These are phyloP conservation scores for Dromococcyx pavoninus DNA, from an alignment of 2,797 vertebrate species.

Conservation along the genomic window DNA sequence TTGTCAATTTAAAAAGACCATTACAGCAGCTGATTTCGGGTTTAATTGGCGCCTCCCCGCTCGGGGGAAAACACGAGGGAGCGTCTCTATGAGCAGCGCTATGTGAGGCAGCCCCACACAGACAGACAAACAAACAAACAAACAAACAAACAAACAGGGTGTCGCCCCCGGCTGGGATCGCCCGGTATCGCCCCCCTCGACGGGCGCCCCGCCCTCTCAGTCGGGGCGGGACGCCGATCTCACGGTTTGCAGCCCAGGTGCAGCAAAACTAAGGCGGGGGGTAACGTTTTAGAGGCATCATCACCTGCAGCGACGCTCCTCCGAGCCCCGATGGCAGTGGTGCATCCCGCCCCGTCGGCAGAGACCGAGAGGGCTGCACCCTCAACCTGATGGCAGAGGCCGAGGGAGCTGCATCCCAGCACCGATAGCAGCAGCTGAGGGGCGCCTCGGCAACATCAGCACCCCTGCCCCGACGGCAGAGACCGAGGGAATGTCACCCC, in stretches of 20 bases:
- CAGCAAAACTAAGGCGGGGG: slow-evolving; percentile 77
- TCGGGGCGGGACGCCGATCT: background rate
- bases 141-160: slow-evolving; percentile 9
- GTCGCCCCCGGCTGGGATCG: slow-evolving; percentile 66
- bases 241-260: no score
- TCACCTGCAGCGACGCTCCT: slow-evolving; percentile 55
- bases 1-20: slow-evolving; percentile 99
- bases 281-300: slow-evolving; percentile 77
- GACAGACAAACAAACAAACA: slow-evolving; percentile 60
- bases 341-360: no score
- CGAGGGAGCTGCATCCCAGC: no score
- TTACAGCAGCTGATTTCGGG: slow-evolving; percentile 97
- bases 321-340: no score
- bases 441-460: no score
- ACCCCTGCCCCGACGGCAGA: no score
- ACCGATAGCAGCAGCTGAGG: no score
- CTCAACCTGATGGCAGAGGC: no score
- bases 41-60: slow-evolving; percentile 92
- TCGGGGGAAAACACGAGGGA: slow-evolving; percentile 63
- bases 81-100: slow-evolving; percentile 35
- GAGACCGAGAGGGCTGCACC: no score
- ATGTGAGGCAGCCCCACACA: slow-evolving; percentile 67
- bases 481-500: no score
- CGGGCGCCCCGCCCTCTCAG: background rate
- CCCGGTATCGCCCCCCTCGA: background rate